These are phyloP conservation scores for Hirudo medicinalis DNA, from an alignment of 1,140 invertebrate genomes.

Conservation along the genomic window DNA sequence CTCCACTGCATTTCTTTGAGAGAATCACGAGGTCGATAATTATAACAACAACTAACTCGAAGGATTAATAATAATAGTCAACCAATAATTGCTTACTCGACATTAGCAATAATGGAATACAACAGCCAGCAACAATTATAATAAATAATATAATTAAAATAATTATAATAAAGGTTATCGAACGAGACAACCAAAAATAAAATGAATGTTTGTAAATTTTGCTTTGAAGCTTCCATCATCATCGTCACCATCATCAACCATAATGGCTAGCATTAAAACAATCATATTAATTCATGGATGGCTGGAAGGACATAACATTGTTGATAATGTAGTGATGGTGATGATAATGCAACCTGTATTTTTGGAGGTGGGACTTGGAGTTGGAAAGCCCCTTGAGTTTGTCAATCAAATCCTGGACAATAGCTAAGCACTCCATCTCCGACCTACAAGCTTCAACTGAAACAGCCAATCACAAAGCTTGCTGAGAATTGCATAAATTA, in stretches of 20 bases:
- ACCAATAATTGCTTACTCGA: neutral
- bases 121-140: neutral
- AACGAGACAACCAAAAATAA: neutral
- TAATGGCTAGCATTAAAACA: too few species aligned
- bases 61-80: neutral
- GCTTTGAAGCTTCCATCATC: too few species aligned
- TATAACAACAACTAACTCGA: neutral
- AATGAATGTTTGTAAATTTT: too few species aligned
- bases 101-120: neutral
- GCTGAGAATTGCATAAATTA: too few species aligned
- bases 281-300: too few species aligned
- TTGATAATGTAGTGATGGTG: too few species aligned
- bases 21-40: too few species aligned
- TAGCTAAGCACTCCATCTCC: constrained; percentile 31
- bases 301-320: too few species aligned
- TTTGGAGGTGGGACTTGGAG: constrained; percentile 27
- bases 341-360: constrained; percentile 27
- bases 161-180: too few species aligned
- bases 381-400: constrained; percentile 27
- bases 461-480: neutral
- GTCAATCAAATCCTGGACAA: constrained; percentile 47
- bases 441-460: neutral
- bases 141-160: too few species aligned
- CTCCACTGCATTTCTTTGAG: constrained; percentile 29
- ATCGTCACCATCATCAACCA: too few species aligned